Percentiles rank a stretch among this genome's conserved stretches.
These are phyloP conservation scores for Teleopsis dalmanni DNA, from an alignment of 1,140 invertebrate species.

Conservation along the genomic window DNA sequence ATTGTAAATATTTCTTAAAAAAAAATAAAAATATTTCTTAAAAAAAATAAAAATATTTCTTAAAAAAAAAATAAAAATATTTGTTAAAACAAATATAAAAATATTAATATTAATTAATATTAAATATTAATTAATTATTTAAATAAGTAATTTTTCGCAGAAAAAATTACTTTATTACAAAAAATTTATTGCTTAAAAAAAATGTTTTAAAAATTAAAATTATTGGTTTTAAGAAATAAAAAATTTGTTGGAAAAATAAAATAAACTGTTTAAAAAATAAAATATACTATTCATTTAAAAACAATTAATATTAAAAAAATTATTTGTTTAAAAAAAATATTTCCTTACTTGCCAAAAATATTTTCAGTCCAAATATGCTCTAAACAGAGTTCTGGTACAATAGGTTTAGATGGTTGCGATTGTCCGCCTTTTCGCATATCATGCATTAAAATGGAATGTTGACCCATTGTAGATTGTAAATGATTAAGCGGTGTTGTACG, in stretches of 20 bases:
- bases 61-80: too few relatives aligned
- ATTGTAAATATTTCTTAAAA: background rate
- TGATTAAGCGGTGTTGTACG: conserved; percentile 30
- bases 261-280: background rate
- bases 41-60: too few relatives aligned
- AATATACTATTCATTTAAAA: background rate
- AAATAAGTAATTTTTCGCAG: too few relatives aligned
- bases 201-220: too few relatives aligned
- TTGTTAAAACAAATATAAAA: too few relatives aligned
- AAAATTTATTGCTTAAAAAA: too few relatives aligned
- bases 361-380: conserved; percentile 84
- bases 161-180: too few relatives aligned
- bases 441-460: conserved; percentile 33
- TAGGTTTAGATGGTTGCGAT: conserved; percentile 54
- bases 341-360: conserved; percentile 43
- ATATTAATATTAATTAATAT: too few relatives aligned
- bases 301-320: conserved; percentile 2
- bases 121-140: too few relatives aligned
- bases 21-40: too few relatives aligned
- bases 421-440: conserved; percentile 34
- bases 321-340: background rate
- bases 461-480: conserved; percentile 31
- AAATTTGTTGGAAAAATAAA: background rate
- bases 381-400: conserved; percentile 76
- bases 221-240: too few relatives aligned